phyloP scores from a whole-genome alignment of 30 jellyfish, hydroid and myxozoan species.

The Aurelia aurita region DNA sequence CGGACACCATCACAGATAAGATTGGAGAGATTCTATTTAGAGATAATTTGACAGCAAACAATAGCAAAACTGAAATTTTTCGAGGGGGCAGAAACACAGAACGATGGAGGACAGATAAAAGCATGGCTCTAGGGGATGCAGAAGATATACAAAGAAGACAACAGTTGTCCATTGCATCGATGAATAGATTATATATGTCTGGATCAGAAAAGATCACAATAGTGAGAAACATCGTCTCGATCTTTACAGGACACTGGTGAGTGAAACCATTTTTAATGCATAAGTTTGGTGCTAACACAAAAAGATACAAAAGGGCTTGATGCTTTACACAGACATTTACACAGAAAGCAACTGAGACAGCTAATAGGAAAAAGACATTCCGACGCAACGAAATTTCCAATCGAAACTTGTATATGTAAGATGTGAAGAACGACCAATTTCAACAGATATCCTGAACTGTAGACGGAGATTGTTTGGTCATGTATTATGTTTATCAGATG shows the following conservation, averaged over 20 bases:
- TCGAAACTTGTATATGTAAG: conserved; percentile 38
- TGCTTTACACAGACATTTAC: conserved; percentile 64
- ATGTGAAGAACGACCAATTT: conserved; percentile 49
- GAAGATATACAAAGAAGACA: conserved; percentile 1
- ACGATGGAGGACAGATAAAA: conserved; percentile 17
- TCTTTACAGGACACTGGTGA: conserved; percentile 50
- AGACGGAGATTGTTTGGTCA: conserved; percentile 67
- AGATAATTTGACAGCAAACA: conserved; percentile 13
- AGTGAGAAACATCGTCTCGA: conserved; percentile 61
- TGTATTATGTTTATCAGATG: conserved; percentile 28
- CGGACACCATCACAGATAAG: conserved; percentile 22
- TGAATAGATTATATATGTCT: conserved; percentile 18
- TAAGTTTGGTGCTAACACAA: conserved; percentile 52
- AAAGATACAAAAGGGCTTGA: conserved; percentile 35
- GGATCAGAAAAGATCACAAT: conserved; percentile 40
- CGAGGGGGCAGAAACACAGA: conserved; percentile 33
- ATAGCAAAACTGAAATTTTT: conserved; percentile 18
- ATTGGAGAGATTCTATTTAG: conserved; percentile 6
- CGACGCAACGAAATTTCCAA: conserved; percentile 44
- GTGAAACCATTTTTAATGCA: conserved; percentile 13
- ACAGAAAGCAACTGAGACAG: conserved; percentile 36
- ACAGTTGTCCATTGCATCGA: conserved; percentile 3
- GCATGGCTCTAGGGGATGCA: conserved; percentile 6
- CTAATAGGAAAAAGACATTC: too few species aligned
- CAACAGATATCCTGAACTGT: conserved; percentile 27